Evolutionary conservation across 1,140 invertebrate genomes (phyloP).

Genomic region (Latrodectus geometricus): DNA sequence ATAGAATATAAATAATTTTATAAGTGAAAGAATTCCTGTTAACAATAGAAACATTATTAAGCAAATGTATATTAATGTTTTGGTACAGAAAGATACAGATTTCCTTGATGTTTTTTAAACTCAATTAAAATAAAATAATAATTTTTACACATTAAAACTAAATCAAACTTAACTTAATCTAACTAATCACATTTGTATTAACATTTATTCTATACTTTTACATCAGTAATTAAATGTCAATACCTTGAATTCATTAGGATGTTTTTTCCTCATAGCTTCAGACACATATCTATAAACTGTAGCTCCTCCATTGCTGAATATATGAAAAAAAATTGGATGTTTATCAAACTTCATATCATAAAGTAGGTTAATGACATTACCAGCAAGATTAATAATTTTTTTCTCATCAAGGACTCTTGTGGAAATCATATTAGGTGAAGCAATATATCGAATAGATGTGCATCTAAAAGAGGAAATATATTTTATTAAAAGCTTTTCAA

Average conservation of each 20-base stretch:
- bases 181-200: no score
- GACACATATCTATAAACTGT: conserved; percentile 78
- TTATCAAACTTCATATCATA: conserved; percentile 75
- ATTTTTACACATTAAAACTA: no score
- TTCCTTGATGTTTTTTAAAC: no score
- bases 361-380: conserved; percentile 77
- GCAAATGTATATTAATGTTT: no score
- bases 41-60: no score
- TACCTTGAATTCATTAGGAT: conserved; percentile 55
- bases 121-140: no score
- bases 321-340: conserved; percentile 82
- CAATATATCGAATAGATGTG: conserved; percentile 80
- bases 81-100: no score
- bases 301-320: conserved; percentile 84
- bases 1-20: no score
- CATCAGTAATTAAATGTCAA: not conserved
- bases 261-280: conserved; percentile 69
- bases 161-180: no score
- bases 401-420: conserved; percentile 69
- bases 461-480: conserved; percentile 72
- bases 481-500: not conserved
- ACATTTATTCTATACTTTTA: no score
- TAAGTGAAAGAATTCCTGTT: no score
- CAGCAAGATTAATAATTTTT: conserved; percentile 75
- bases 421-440: conserved; percentile 73